Base-by-base conservation (phyloP, 2,113 vertebrate species). In the Falco punctatus region DNA sequence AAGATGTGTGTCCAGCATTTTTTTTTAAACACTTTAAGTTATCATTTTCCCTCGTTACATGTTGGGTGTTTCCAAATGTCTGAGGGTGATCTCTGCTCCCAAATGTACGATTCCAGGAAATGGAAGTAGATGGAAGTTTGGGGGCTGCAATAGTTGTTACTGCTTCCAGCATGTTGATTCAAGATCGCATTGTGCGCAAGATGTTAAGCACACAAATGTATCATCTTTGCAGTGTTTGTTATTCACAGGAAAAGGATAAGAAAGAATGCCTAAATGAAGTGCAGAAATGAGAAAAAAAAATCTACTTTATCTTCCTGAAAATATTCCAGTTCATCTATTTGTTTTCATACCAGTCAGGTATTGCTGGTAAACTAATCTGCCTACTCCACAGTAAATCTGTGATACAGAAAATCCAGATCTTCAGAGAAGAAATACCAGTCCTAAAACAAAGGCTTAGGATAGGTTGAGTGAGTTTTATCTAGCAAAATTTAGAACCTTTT, bases 311-410 rank as follows among this genome's bases (percentile, higher is more conserved):
- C 28, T 78, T 86, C n/a, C 42, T 67, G 51, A 77, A 88, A 82
- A 58, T 46, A 86, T 58, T 93, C 10, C 28, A 26, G 20, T 71
- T 65, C 28, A 6, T 78, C 15, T 54, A 6, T 69, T 57, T 96
- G 28, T 70, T 93, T 96, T 88, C 51, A 93, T 32, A 74, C 20
- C 13, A 69, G 74, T 58, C 38, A 62, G n/a, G 42, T 84, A 71
- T 55, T 93, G 75, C 75, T 93, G 75, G 67, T 64, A 86, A 95
- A 95, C 40, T 67, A 83, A 81, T 81, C 90, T 85, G 3, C 79
- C 58, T 91, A 59, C 51, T 92, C 67, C 55, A 51, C 14, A 61
- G 40, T 58, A 62, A 77, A 74, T 40, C 28, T 83, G 16, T 72
- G 55, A 62, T 70, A 70, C 57, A 66, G 67, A 88, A 95, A 90